Percentiles rank a stretch among this genome's conserved stretches.
Conservation (phyloP, 2,797 vertebrate species). For the Rhinophrynus dorsalis region DNA sequence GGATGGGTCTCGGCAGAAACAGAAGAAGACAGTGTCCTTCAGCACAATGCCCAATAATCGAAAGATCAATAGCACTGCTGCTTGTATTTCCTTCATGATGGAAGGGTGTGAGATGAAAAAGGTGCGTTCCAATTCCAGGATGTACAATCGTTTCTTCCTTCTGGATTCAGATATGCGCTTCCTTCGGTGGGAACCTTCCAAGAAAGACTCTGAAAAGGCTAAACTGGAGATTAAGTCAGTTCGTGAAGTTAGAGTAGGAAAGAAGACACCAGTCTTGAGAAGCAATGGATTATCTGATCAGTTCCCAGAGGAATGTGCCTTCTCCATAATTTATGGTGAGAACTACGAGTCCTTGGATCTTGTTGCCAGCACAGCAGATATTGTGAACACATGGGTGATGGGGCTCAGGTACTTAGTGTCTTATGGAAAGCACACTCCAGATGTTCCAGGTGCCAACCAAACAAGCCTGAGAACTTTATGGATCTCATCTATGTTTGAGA, state of each 20-base stretch:
- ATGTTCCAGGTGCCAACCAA: conserved; percentile 74
- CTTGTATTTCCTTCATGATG: conserved; percentile 93
- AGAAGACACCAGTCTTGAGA: conserved; percentile 87
- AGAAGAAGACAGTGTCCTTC: conserved; percentile 91
- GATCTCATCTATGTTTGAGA: conserved; percentile 85
- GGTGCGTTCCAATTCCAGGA: conserved; percentile 90
- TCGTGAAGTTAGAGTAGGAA: conserved; percentile 87
- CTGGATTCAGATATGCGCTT: conserved; percentile 87
- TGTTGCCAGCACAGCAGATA: conserved; percentile 84
- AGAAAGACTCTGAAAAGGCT: conserved; percentile 90
- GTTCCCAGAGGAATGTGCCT: conserved; percentile 89
- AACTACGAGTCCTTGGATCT: conserved; percentile 91
- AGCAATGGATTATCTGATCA: conserved; percentile 90
- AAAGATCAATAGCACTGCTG: conserved; percentile 90
- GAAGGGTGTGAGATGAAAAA: conserved; percentile 94
- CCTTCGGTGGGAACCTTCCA: conserved; percentile 89
- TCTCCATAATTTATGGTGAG: conserved; percentile 93
- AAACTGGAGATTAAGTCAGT: conserved; percentile 90
- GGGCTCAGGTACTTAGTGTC: conserved; percentile 89
- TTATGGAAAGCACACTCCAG: conserved; percentile 82
- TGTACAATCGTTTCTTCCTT: conserved; percentile 91
- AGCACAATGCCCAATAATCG: conserved; percentile 89
- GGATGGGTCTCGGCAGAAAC: conserved; percentile 85
- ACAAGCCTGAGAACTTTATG: conserved; percentile 86
- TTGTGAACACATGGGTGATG: conserved; percentile 92